Base-by-base conservation (phyloP, 2,113 vertebrate species). In the Vanacampus margaritifer region DNA sequence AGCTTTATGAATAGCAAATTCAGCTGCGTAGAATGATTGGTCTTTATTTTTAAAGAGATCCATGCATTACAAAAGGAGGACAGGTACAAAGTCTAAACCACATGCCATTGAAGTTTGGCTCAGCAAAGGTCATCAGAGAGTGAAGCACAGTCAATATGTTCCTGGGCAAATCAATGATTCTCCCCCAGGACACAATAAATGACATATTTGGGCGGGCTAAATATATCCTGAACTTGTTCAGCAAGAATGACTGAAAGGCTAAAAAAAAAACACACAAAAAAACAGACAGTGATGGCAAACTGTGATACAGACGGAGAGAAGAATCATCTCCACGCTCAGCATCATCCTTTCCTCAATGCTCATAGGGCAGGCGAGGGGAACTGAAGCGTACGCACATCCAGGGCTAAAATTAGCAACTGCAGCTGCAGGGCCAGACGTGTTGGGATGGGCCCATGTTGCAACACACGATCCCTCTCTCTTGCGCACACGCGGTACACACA, bases 331-430 rank as follows among this genome's bases (percentile, higher is more conserved):
- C 68, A 64, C 53, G 59, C 23, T 61, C 59, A 69, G 66, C 45
- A 71, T 77, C 78, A 67, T 79, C 58, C 58, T 68, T 61, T 65
- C 62, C 68, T 72, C 68, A 67, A 72, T 68, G 75, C 76, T 71
- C 66, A 76, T 82, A 83, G 82, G 73, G 74, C 54, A 64, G 76
- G 71, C 64, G 6, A 54, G 60, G 71, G 83, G 84, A 88, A 90
- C 81, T 85, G 85, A 89, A 77, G 84, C 81, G 51, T 86, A 86
- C 80, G 75, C 82, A 87, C 83, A 87, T 81, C 79, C 76, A 58
- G 64, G 51, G 81, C 85, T 91, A 91, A 89, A 91, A 81, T 90
- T 91, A 91, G 86, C 81, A 85, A 80, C 88, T 88, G 86, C 87
- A 87, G 87, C 87, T 88, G 86, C 84, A 85, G 78, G 83, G 75